Conservation (phyloP, 2,113 vertebrate species). For the Loxodonta africana region DNA sequence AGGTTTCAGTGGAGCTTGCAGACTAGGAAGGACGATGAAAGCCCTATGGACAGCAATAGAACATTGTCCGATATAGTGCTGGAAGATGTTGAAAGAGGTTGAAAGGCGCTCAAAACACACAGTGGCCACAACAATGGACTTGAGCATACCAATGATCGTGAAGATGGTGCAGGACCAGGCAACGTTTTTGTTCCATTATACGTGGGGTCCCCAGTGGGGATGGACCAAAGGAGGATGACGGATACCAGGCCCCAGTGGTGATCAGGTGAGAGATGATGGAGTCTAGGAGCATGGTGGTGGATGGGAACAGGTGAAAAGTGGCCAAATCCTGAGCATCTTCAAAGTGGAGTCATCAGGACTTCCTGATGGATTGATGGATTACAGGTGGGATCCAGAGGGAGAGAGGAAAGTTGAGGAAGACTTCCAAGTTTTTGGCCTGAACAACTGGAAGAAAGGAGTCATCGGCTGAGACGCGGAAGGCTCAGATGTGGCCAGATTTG, state of each 20-base stretch:
- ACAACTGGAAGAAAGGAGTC: not conserved
- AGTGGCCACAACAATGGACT: too few species aligned
- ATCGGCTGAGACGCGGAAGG: accelerated
- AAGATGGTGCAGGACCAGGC: too few species aligned
- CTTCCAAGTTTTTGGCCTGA: not conserved
- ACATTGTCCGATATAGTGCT: too few species aligned
- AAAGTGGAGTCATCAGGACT: not conserved
- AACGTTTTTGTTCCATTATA: too few species aligned
- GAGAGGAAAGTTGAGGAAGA: not conserved
- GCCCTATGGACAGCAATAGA: too few species aligned
- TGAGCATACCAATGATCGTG: too few species aligned
- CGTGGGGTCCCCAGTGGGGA: too few species aligned
- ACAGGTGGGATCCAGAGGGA: accelerated
- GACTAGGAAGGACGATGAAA: too few species aligned
- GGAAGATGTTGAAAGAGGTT: too few species aligned
- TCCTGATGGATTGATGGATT: accelerated
- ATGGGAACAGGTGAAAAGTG: not conserved
- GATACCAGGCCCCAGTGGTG: not conserved
- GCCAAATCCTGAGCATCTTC: accelerated
- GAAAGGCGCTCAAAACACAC: too few species aligned
- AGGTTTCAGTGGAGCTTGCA: too few species aligned
- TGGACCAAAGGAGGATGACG: accelerated
- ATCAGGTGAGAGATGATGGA: not conserved
- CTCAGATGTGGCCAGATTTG: accelerated
- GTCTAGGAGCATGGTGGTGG: accelerated